A percentile compares a stretch with the other conserved stretches of the same genome.
Conservation (phyloP, 2,797 vertebrate species). For the Poeciliopsis gracilis region DNA sequence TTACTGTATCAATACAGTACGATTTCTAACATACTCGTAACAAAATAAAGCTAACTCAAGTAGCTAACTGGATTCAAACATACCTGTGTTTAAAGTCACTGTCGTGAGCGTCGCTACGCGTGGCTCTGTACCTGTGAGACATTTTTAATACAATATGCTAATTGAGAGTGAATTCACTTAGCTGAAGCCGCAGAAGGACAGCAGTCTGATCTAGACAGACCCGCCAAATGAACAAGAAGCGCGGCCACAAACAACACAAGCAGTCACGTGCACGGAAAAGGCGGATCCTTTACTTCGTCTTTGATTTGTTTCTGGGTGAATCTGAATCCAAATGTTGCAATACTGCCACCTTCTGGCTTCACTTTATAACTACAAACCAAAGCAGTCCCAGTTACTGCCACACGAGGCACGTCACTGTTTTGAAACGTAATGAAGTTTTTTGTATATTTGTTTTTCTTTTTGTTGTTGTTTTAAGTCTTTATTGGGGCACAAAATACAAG, state of each 20-base stretch:
- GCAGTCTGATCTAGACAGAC: background rate
- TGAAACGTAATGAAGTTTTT: background rate
- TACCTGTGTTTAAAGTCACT: conserved; percentile 36
- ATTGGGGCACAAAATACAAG: background rate
- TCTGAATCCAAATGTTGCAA: background rate
- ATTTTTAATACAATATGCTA: background rate
- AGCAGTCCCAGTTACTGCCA: background rate
- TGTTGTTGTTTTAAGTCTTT: background rate
- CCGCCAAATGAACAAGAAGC: conserved; percentile 60
- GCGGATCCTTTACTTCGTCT: background rate
- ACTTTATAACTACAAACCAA: background rate
- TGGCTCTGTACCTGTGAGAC: conserved; percentile 17
- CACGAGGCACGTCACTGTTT: background rate
- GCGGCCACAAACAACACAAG: conserved; percentile 24
- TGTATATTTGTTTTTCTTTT: background rate
- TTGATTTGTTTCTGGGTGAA: background rate
- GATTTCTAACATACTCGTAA: background rate
- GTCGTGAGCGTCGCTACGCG: background rate
- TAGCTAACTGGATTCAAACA: background rate
- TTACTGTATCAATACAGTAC: background rate
- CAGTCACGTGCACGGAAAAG: conserved; percentile 47
- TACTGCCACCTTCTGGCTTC: background rate
- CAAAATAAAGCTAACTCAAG: background rate
- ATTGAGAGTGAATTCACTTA: background rate
- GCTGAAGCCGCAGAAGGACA: background rate